phyloP scores from a whole-genome alignment of 2,113 vertebrate genomes.

The Panthera tigris region DNA sequence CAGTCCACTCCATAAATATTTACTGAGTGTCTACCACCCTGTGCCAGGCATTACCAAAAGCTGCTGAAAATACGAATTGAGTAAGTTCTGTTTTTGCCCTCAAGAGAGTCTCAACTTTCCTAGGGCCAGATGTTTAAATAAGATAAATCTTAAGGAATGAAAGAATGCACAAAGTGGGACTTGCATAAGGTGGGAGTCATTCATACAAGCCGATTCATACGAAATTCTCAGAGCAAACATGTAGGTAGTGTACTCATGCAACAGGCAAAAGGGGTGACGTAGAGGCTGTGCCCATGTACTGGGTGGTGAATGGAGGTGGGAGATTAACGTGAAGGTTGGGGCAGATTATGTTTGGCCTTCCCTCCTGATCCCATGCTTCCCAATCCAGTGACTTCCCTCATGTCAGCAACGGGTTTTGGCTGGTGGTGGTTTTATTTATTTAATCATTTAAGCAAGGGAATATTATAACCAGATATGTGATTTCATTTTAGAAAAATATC shows the following conservation, averaged over 20 bases:
- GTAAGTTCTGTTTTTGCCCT: constrained; percentile 29
- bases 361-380: not conserved
- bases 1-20: constrained; percentile 58
- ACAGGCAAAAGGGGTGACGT: not conserved
- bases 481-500: not conserved
- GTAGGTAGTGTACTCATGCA: not conserved
- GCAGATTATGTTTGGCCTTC: not conserved
- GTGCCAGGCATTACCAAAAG: constrained; percentile 52
- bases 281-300: too few species aligned
- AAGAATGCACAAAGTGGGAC: not conserved
- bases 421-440: not conserved
- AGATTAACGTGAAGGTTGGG: not conserved
- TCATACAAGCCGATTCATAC: not conserved
- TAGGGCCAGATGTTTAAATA: not conserved
- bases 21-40: not conserved
- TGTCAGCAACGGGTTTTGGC: not conserved
- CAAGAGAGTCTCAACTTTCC: constrained; percentile 35
- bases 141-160: constrained; percentile 9
- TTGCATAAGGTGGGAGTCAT: not conserved
- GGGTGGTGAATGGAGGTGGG: not conserved
- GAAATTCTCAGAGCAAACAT: not conserved
- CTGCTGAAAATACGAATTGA: constrained; percentile 50
- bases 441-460: not conserved
- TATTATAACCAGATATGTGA: not conserved
- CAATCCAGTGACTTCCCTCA: not conserved